phyloP scores from a whole-genome alignment of 2,113 vertebrate species.

The Andinoacara biseriatus region DNA sequence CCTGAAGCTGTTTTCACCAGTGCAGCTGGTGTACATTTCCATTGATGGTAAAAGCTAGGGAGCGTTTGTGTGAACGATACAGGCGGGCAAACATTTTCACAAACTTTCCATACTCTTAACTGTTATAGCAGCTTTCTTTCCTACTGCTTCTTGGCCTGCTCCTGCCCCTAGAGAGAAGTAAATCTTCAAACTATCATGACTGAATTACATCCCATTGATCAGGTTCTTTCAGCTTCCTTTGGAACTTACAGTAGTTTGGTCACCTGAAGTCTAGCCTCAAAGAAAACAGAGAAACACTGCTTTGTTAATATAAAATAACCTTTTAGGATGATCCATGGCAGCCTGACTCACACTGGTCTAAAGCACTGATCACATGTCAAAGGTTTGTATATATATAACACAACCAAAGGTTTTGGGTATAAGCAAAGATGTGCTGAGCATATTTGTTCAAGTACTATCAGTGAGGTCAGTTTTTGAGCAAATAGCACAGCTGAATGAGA shows the following conservation, averaged over 20 bases:
- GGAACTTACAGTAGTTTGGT: background rate
- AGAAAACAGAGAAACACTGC: background rate
- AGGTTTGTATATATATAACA: conserved; percentile 52
- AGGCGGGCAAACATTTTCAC: background rate
- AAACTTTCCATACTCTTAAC: background rate
- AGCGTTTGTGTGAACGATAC: background rate
- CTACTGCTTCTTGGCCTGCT: conserved; percentile 10
- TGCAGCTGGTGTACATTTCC: background rate
- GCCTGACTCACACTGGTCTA: background rate
- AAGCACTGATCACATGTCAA: background rate
- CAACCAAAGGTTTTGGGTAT: conserved; percentile 13
- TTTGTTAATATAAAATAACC: background rate
- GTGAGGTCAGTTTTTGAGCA: background rate
- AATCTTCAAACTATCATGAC: conserved; percentile 28
- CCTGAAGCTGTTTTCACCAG: background rate
- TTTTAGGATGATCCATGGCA: background rate
- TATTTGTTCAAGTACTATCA: background rate
- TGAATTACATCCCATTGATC: background rate
- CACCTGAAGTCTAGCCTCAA: background rate
- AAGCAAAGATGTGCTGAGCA: conserved; percentile 5
- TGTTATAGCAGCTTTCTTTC: conserved; percentile 1
- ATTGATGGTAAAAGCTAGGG: background rate
- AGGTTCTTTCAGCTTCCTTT: background rate
- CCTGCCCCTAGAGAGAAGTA: background rate
- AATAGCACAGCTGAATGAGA: background rate